Percentiles rank a stretch among this genome's conserved stretches.
Conservation (phyloP, 2,888 invertebrate genomes). For the Hofmannophila pseudospretella region DNA sequence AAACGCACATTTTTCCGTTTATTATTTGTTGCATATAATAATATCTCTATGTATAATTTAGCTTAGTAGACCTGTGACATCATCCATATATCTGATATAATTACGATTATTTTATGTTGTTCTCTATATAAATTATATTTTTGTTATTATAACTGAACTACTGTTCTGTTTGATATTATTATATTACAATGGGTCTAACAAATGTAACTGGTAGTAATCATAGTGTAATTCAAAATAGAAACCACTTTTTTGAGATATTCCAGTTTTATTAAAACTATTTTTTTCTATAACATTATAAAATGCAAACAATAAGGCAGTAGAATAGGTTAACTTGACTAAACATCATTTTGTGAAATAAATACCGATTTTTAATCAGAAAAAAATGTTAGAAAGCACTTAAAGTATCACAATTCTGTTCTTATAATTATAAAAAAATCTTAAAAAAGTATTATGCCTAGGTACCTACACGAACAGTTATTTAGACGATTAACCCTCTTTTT, state of each 20-base stretch:
- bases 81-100: too few relatives aligned
- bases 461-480: slow-evolving; percentile 7
- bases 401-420: slow-evolving; percentile 61
- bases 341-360: slow-evolving; percentile 28
- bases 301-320: slow-evolving; percentile 33
- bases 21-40: too few relatives aligned
- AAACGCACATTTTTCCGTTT: too few relatives aligned
- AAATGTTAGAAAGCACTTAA: slow-evolving; percentile 44
- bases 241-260: slow-evolving; percentile 11
- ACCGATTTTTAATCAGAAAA: slow-evolving; percentile 30
- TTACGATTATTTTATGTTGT: too few relatives aligned
- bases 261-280: slow-evolving; percentile 14
- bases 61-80: too few relatives aligned
- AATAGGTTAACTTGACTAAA: slow-evolving; percentile 7
- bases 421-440: slow-evolving; percentile 18
- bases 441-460: slow-evolving; percentile 17
- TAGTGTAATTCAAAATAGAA: too few relatives aligned
- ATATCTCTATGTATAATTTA: too few relatives aligned
- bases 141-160: too few relatives aligned
- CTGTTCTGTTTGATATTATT: too few relatives aligned
- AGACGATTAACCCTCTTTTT: neutral
- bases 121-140: too few relatives aligned
- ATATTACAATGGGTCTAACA: too few relatives aligned
- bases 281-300: slow-evolving; percentile 23
- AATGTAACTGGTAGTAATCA: too few relatives aligned